Evolutionary conservation across 2,113 vertebrate genomes (phyloP).

Genomic region (Pluvianellus socialis): DNA sequence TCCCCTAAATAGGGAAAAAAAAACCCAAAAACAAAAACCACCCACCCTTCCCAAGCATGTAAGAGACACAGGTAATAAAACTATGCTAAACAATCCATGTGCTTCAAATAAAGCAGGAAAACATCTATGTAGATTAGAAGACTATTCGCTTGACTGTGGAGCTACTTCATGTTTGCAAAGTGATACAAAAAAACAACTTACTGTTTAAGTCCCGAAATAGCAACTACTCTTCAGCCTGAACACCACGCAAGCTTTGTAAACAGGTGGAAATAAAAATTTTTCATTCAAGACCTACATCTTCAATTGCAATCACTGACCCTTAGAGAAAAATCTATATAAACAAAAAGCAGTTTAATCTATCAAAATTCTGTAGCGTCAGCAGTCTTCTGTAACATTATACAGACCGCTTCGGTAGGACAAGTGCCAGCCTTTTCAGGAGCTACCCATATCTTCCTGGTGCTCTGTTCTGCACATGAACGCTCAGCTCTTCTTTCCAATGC

Average conservation of each 20-base stretch:
- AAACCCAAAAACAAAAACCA: not conserved
- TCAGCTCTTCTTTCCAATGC: not conserved
- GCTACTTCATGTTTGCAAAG: not conserved
- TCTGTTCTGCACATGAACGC: not conserved
- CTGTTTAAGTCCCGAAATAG: not conserved
- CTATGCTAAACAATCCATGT: not conserved
- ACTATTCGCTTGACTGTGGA: not conserved
- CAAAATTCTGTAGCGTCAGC: slow-evolving; percentile 9
- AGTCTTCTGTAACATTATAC: slow-evolving; percentile 9
- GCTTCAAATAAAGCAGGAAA: not conserved
- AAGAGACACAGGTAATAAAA: not conserved
- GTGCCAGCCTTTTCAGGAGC: slow-evolving; percentile 8
- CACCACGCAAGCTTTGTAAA: not conserved
- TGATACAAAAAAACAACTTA: not conserved
- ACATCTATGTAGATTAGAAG: not conserved
- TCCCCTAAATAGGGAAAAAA: not conserved
- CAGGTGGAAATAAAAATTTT: not conserved
- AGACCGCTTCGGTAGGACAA: not conserved
- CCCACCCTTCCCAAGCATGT: not conserved
- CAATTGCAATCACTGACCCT: not conserved
- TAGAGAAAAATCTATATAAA: slow-evolving; percentile 3
- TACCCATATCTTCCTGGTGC: not conserved
- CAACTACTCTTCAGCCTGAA: not conserved
- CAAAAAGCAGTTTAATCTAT: not conserved
- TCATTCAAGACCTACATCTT: not conserved